Evolutionary conservation across 2,888 invertebrate genomes (phyloP), one percentile per base, ranked within the genome.

Genomic region (Helicoverpa assulta): DNA sequence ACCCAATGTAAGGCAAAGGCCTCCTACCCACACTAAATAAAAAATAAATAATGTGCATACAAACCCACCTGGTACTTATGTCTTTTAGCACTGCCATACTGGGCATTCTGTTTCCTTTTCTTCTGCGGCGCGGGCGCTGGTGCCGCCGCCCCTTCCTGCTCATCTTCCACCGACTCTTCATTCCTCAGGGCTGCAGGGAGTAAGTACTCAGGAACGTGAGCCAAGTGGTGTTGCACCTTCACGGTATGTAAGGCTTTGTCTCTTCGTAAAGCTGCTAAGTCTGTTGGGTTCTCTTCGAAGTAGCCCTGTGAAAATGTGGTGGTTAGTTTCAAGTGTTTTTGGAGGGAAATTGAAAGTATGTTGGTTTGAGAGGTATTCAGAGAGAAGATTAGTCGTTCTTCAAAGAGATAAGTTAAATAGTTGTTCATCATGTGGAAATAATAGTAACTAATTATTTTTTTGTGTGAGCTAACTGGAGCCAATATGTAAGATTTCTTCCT

Each of bases 171-270:
- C 7, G 79, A 95, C 6, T 97, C 96, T 19, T 98, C 93, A 73
- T 96, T 96, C 88, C 98, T 97, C 58, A 99, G 91, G 0, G 98
- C 97, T 1, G 97, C 96, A 0, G 99, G 99, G 0, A 99, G 96
- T 80, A 99, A 97, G 89, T 99, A 99, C 63, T 99, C 99, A 0
- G 99, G 99, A 0, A 99, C 98, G 90, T 99, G 97, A 33, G 98
- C 96, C 74, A 99, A 93, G 92, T 99, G 99, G 1, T 97, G 96
- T 88, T 99, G 98, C 10, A 98, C 94, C 89, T 97, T 97, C 0
- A 99, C 98, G 0, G 98, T 98, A 85, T 98, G 98, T 19, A 99
- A 92, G 0, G 98, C 98, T 90, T 98, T 98, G 87, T 99, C 98
- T 75, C 99, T 97, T 7, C 98, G 96, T 56, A 99, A 91, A 0